Percentiles rank a stretch among this genome's conserved stretches.
phyloP scores from a whole-genome alignment of 2,888 invertebrate species.

The Lepetodrilus schrolli region DNA sequence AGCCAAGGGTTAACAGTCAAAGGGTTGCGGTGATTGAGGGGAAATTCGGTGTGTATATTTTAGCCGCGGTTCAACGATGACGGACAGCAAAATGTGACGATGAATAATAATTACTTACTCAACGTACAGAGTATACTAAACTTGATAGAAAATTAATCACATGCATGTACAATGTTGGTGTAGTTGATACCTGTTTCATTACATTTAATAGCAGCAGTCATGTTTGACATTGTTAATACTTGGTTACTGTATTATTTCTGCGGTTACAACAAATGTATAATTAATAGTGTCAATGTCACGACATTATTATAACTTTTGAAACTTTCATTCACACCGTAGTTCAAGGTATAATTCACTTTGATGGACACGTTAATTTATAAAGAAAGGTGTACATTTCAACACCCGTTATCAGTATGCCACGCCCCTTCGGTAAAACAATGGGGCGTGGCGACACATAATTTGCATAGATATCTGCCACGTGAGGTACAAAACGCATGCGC shows the following conservation, averaged over 20 bases:
- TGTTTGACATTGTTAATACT: neutral
- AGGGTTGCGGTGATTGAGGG: too few species aligned
- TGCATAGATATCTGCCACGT: conserved; percentile 33
- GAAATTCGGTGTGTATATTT: too few species aligned
- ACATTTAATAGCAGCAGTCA: too few species aligned
- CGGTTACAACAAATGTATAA: too few species aligned
- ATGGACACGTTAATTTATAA: too few species aligned
- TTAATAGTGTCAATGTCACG: neutral
- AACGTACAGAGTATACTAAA: too few species aligned
- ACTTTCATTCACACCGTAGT: neutral
- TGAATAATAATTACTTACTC: too few species aligned
- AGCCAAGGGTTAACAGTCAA: too few species aligned
- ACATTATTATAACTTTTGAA: neutral
- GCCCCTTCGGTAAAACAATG: conserved; percentile 1
- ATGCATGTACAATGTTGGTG: neutral
- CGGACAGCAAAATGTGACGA: too few species aligned
- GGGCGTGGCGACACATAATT: conserved; percentile 17
- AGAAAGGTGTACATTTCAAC: neutral
- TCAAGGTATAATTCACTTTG: too few species aligned
- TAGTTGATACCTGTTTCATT: neutral
- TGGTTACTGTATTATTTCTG: neutral
- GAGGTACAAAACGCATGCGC: conserved; percentile 36
- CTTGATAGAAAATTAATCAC: too few species aligned
- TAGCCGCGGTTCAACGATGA: too few species aligned
- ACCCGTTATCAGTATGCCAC: conserved; percentile 18